Evolutionary conservation across 1,140 invertebrate species (phyloP).

Genomic region (Drosophila ogumai): DNA sequence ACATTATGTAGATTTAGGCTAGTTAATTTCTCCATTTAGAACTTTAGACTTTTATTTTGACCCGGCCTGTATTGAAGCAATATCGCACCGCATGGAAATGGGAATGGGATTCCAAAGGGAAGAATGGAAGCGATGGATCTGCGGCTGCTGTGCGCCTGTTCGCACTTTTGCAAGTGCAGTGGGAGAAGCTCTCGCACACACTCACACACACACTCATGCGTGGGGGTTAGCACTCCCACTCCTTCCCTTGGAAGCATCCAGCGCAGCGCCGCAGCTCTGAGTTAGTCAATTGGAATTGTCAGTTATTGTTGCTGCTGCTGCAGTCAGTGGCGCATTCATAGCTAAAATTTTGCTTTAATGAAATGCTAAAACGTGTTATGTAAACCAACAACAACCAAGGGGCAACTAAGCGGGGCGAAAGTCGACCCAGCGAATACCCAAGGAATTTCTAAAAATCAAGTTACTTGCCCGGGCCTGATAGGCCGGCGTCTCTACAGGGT

Average conservation of each 20-base stretch:
- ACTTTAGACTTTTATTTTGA: background rate
- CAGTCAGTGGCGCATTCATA: conserved; percentile 45
- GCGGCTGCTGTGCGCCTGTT: conserved; percentile 61
- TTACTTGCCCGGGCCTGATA: background rate
- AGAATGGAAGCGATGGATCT: conserved; percentile 5
- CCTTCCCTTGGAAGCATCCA: conserved; percentile 9
- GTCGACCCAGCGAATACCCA: conserved; percentile 16
- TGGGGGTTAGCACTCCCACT: conserved; percentile 6
- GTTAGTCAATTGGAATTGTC: conserved; percentile 47
- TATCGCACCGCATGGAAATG: conserved; percentile 6
- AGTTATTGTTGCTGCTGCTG: conserved; percentile 25
- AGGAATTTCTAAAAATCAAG: conserved; percentile 1
- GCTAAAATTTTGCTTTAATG: conserved; percentile 67
- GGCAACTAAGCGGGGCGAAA: background rate
- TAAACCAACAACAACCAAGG: conserved; percentile 40
- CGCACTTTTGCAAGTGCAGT: conserved; percentile 46
- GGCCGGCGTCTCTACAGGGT: background rate
- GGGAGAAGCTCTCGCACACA: conserved; percentile 20
- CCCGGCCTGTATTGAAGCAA: conserved; percentile 7
- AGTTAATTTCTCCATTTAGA: too few relatives aligned
- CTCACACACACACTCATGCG: background rate
- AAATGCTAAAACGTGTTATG: conserved; percentile 77
- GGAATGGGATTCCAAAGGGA: background rate
- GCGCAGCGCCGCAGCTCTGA: conserved; percentile 19
- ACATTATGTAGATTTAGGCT: too few relatives aligned